Base-by-base conservation (phyloP, 2,113 vertebrate species). In the Albula glossodonta region DNA sequence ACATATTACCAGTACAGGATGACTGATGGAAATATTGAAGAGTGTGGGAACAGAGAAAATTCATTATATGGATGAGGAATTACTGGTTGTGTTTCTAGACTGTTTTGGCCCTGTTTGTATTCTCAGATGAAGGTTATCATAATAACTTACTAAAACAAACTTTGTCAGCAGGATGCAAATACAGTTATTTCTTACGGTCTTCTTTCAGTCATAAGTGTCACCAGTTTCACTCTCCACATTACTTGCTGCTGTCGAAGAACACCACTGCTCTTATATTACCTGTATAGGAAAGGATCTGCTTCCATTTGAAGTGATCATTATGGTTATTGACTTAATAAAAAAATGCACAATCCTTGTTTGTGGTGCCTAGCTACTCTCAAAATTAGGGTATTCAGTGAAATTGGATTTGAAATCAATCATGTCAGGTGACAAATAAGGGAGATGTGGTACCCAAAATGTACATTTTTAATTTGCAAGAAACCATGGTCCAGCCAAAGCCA, bases 1-100 rank as follows among this genome's bases (percentile, higher is more conserved):
- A 84, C 87, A 63, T 82, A 66, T 85, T 87, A 82, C 51, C 81
- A 80, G 56, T 84, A 49, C 52, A 78, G 41, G 48, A 53, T 83
- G 74, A n/a, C 81, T 74, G 52, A 78, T 2, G 53, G 52, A 17
- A 80, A 22, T 41, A 51, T 53, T 51, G 79, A 17, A 41, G 49
- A 48, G 52, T 84, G 12, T 25, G 22, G 56, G 50, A 81, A 25
- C 70, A 31, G 70, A n/a, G 70, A 74, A 74, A 10, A 60, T 70
- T 86, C 84, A 25, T 31, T 81, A 83, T 78, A 13, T 7, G 52
- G 74, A 80, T n/a, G 70, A 74, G n/a, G n/a, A 74, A 31, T 74
- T n/a, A 74, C 2, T 31, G 8, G 3, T 8, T 4, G 17, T 17
- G 41, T 50, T 79, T 79, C 63, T 74, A 74, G 5, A 74, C 70